These are phyloP conservation scores for Xenopus borealis DNA, from an alignment of 2,113 vertebrate genomes.

Conservation along the genomic window DNA sequence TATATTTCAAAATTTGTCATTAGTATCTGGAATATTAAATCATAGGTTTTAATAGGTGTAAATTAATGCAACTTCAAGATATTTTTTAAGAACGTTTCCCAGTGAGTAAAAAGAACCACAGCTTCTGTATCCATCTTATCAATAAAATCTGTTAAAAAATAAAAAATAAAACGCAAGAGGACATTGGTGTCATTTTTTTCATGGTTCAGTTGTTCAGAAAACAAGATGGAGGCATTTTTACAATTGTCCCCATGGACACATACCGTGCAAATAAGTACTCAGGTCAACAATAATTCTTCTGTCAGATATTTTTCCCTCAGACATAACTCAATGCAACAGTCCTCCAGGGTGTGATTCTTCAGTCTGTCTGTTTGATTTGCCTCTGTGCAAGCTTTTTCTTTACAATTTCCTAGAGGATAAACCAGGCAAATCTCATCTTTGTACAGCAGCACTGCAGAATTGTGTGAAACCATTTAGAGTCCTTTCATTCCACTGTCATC, in stretches of 20 bases:
- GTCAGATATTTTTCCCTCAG: constrained; percentile 57
- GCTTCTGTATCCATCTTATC: too few relatives aligned
- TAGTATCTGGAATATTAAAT: too few relatives aligned
- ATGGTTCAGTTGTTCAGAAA: constrained; percentile 50
- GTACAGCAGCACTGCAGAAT: constrained; percentile 49
- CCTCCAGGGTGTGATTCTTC: constrained; percentile 57
- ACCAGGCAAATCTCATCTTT: constrained; percentile 43
- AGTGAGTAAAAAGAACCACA: too few relatives aligned
- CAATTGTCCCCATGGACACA: constrained; percentile 43
- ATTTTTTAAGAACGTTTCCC: background rate
- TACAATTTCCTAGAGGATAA: constrained; percentile 53
- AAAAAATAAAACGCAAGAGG: constrained; percentile 35
- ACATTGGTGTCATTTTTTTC: constrained; percentile 45
- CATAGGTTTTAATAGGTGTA: too few relatives aligned
- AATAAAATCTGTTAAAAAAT: constrained; percentile 38
- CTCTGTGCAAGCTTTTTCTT: constrained; percentile 48
- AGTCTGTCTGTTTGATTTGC: constrained; percentile 61
- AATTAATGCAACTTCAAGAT: too few relatives aligned
- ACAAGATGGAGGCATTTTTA: constrained; percentile 52
- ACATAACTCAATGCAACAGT: constrained; percentile 55
- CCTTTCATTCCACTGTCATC: constrained; percentile 54
- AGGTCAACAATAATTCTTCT: constrained; percentile 61
- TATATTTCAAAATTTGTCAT: too few relatives aligned
- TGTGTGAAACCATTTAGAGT: constrained; percentile 55
- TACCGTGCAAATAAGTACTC: constrained; percentile 50